Evolutionary conservation across 1,140 invertebrate species (phyloP), one percentile per base, ranked within the genome.

Genomic region (Drosophila lini): DNA sequence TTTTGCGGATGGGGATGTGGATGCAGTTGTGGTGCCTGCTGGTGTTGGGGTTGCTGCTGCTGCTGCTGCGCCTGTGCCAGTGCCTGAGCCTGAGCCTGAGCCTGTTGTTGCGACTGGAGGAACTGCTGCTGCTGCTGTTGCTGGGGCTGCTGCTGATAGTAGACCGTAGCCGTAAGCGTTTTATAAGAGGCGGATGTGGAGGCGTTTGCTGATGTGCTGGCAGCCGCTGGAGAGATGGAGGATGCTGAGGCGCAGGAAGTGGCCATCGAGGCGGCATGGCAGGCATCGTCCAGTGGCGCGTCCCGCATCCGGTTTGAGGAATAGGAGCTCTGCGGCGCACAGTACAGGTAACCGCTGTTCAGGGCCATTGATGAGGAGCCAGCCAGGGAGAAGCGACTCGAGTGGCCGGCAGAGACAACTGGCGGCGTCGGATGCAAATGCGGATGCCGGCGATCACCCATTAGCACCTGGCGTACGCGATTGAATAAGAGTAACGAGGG

Each of bases 241-340:
- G 34, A 31, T 47, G 55, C 8, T 47, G 68, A n/a, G 32, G 62
- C 22, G 38, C 16, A 32, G 62, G 63, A 32, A 61, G 9, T 34
- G 32, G 16, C 50, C 47, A 38, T 53, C 34, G 45, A 31, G 25
- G 56, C 31, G 5, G 60, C 16, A 11, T 53, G 62, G 22, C 44
- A 36, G 44, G 60, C 28, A 67, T 69, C 65, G 22, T 69, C 65
- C 47, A 69, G 25, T 13, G 57, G 64, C 22, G 73, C 64, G 40
- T 83, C 84, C 0, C 84, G 78, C 64, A 89, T 55, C 5, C 84
- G 84, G 65, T 89, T 89, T 60, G 84, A 89, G 40, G 84, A 89
- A 45, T 89, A 89, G 42, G 84, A 89, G 55, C 84, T 89, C 53
- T 89, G 84, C 8, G 84, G 84, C 45, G 84, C 81, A 63, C 81